Evolutionary conservation across 2,888 invertebrate species (phyloP).

Genomic region (Epirrita christyi): DNA sequence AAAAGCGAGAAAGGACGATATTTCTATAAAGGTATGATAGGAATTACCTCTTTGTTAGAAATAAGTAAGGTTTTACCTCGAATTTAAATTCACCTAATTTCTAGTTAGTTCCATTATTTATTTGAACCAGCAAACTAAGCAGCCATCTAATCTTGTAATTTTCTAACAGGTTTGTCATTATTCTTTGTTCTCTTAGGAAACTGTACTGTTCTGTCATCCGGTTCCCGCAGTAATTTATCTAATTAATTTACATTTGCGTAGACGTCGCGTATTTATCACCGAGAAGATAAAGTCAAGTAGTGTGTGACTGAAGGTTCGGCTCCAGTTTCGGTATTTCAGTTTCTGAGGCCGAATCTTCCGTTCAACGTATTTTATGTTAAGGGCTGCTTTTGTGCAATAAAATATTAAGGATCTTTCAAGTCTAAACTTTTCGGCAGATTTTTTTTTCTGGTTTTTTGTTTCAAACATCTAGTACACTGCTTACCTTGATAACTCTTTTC

Average conservation of each 20-base stretch:
- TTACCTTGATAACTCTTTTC: no score
- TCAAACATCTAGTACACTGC: no score
- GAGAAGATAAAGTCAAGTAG: not conserved
- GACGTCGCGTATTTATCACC: slow-evolving; percentile 5
- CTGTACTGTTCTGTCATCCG: slow-evolving; percentile 10
- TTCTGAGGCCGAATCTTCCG: no score
- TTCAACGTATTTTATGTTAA: no score
- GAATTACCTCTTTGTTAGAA: not conserved
- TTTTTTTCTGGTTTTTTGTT: no score
- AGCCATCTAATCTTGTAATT: slow-evolving; percentile 6
- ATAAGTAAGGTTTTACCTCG: not conserved
- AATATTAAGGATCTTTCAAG: no score
- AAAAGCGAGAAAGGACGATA: not conserved
- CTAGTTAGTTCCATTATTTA: not conserved
- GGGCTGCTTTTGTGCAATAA: no score
- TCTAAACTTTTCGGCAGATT: no score
- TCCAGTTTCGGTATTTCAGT: not conserved
- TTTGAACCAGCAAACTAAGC: slow-evolving; percentile 5
- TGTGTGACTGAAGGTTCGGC: no score
- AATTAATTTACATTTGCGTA: slow-evolving; percentile 12
- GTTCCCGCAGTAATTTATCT: slow-evolving; percentile 17
- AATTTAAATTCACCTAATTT: slow-evolving; percentile 3
- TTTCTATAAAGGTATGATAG: not conserved
- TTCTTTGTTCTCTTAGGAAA: slow-evolving; percentile 24
- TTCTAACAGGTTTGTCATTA: slow-evolving; percentile 4